A percentile compares a stretch with the other conserved stretches of the same genome.
phyloP scores from a whole-genome alignment of 2,888 invertebrate genomes.

The Drosophila atripex region DNA sequence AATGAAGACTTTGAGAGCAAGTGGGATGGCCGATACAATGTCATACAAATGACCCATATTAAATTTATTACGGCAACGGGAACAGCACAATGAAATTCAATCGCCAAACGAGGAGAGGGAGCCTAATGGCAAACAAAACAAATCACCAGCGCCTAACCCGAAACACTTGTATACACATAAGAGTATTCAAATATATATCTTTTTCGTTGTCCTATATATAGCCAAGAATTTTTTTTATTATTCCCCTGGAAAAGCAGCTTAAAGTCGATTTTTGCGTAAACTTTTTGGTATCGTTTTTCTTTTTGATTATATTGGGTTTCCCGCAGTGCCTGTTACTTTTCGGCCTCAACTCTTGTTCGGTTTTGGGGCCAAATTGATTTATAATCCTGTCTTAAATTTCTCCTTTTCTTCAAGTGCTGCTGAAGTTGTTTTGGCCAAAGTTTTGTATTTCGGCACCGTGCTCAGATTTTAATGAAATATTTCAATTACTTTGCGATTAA shows the following conservation, averaged over 20 bases:
- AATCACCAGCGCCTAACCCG: constrained; percentile 66
- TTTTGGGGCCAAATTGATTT: constrained; percentile 72
- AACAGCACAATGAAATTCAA: constrained; percentile 77
- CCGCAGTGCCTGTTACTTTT: constrained; percentile 58
- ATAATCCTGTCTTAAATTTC: constrained; percentile 70
- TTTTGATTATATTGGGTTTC: constrained; percentile 34
- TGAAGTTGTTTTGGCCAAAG: constrained; percentile 36
- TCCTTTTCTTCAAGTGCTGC: constrained; percentile 27
- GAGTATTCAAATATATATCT: constrained; percentile 10
- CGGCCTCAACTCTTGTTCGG: constrained; percentile 46
- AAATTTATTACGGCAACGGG: constrained; percentile 74
- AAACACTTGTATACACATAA: constrained; percentile 16
- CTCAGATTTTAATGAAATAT: constrained; percentile 65
- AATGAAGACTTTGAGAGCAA: constrained; percentile 9
- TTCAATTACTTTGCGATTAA: constrained; percentile 77
- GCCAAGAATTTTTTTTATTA: constrained; percentile 28
- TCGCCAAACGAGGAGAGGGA: constrained; percentile 46
- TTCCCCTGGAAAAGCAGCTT: constrained; percentile 60
- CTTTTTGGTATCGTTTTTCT: constrained; percentile 37
- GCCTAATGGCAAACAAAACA: constrained; percentile 76
- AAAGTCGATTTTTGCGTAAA: constrained; percentile 54
- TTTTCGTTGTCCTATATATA: constrained; percentile 33
- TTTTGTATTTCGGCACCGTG: constrained; percentile 16
- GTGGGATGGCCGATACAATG: constrained; percentile 59
- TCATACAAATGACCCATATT: constrained; percentile 80